A percentile compares a stretch with the other conserved stretches of the same genome.
These are phyloP conservation scores for Mus spretus DNA, from an alignment of 2,797 vertebrate species.

Conservation along the genomic window DNA sequence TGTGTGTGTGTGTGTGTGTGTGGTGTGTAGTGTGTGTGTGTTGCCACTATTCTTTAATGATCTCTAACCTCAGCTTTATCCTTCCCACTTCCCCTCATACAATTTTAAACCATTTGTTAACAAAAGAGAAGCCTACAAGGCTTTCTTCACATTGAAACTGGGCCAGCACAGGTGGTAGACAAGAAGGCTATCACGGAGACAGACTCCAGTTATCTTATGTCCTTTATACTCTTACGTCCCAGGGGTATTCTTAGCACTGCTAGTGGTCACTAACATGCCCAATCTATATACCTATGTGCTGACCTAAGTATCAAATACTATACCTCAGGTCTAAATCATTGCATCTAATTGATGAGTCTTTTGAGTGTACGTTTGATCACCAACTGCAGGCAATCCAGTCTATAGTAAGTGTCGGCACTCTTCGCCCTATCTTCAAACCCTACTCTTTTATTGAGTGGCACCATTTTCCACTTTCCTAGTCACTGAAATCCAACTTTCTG, in stretches of 20 bases:
- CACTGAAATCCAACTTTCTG: conserved; percentile 13
- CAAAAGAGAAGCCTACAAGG: background rate
- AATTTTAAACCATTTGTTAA: conserved; percentile 16
- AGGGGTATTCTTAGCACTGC: background rate
- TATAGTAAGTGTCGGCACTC: conserved; percentile 38
- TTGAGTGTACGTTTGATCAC: conserved; percentile 16
- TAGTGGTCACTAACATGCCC: background rate
- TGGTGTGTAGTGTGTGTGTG: too few relatives aligned
- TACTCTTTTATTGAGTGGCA: background rate
- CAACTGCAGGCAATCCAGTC: background rate
- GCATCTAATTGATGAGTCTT: background rate
- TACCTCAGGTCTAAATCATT: background rate
- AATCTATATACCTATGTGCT: background rate
- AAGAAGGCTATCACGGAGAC: background rate
- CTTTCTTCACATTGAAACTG: background rate
- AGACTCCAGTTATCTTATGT: too few relatives aligned
- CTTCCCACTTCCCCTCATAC: background rate
- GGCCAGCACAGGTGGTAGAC: background rate
- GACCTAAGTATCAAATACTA: background rate
- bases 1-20: background rate
- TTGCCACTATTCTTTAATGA: background rate
- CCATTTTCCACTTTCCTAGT: background rate
- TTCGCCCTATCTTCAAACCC: background rate
- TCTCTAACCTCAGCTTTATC: background rate
- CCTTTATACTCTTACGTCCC: background rate